Percentiles rank a stretch among this genome's conserved stretches.
Evolutionary conservation across 2,888 invertebrate species (phyloP).

Genomic region (Phortica okadai): DNA sequence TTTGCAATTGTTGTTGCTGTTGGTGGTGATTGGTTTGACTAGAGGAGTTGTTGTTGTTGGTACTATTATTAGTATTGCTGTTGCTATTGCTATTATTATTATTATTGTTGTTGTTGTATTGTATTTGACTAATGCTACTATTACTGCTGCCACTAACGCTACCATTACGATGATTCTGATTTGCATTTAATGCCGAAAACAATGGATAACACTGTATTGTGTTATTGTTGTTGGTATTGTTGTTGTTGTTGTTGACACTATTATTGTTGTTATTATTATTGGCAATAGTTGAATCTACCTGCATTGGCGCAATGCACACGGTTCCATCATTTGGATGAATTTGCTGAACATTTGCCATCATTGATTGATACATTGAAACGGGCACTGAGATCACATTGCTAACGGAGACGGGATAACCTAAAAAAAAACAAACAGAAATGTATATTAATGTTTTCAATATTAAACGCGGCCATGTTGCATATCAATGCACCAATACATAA

Average conservation of each 20-base stretch:
- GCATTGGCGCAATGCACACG: slow-evolving; percentile 90
- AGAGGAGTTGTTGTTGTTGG: slow-evolving; percentile 53
- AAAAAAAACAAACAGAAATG: slow-evolving; percentile 35
- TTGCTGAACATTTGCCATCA: slow-evolving; percentile 92
- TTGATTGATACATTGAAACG: slow-evolving; percentile 97
- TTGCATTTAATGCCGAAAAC: slow-evolving; percentile 45
- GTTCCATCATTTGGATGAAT: slow-evolving; percentile 86
- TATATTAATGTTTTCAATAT: no score
- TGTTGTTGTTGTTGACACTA: slow-evolving; percentile 42
- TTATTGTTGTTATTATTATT: slow-evolving; percentile 52
- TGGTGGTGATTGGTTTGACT: slow-evolving; percentile 58
- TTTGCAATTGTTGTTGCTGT: slow-evolving; percentile 38
- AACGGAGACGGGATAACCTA: slow-evolving; percentile 85
- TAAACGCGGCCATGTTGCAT: no score
- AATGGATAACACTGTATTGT: slow-evolving; percentile 58
- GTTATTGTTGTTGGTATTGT: slow-evolving; percentile 34
- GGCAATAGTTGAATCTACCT: slow-evolving; percentile 80
- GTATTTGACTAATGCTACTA: slow-evolving; percentile 41
- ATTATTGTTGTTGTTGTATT: slow-evolving; percentile 49
- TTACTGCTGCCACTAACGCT: slow-evolving; percentile 42
- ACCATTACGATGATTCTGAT: slow-evolving; percentile 32
- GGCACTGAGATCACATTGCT: slow-evolving; percentile 97
- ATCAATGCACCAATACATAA: no score
- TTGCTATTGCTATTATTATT: slow-evolving; percentile 42
- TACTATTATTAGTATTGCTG: slow-evolving; percentile 30